Percentiles rank a stretch among this genome's conserved stretches.
phyloP scores from a whole-genome alignment of 2,888 invertebrate genomes.

The Cephalotes varians region DNA sequence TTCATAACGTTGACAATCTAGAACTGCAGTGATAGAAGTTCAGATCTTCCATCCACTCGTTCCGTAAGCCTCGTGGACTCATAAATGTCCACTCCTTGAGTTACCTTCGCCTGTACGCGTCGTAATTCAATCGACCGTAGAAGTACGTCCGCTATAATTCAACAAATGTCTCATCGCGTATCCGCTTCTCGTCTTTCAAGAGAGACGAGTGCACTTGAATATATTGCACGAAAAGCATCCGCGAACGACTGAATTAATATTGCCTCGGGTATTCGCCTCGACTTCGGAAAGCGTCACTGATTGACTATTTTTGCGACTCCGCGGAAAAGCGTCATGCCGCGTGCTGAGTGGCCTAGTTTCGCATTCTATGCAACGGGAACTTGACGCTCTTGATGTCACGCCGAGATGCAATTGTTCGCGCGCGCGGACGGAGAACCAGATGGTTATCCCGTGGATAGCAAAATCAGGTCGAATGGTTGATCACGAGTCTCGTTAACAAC shows the following conservation, averaged over 20 bases:
- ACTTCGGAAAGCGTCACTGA: conserved; percentile 3
- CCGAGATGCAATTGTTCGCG: conserved; percentile 35
- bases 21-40: background rate
- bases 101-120: background rate
- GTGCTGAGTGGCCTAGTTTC: conserved; percentile 27
- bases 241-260: conserved; percentile 7
- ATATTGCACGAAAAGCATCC: background rate
- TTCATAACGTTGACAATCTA: background rate
- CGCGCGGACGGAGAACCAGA: conserved; percentile 42
- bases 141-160: conserved; percentile 14
- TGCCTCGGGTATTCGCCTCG: background rate
- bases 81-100: conserved; percentile 5
- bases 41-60: background rate
- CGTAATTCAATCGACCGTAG: conserved; percentile 25
- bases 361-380: conserved; percentile 37
- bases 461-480: conserved; percentile 73
- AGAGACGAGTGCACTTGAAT: background rate
- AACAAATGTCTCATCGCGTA: background rate
- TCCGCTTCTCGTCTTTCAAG: background rate
- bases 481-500: conserved; percentile 66
- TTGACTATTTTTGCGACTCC: conserved; percentile 34
- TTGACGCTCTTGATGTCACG: conserved; percentile 47
- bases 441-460: conserved; percentile 68
- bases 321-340: conserved; percentile 45
- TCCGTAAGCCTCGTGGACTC: background rate